phyloP scores from a whole-genome alignment of 2,113 vertebrate genomes.

The Syngnathus typhle region DNA sequence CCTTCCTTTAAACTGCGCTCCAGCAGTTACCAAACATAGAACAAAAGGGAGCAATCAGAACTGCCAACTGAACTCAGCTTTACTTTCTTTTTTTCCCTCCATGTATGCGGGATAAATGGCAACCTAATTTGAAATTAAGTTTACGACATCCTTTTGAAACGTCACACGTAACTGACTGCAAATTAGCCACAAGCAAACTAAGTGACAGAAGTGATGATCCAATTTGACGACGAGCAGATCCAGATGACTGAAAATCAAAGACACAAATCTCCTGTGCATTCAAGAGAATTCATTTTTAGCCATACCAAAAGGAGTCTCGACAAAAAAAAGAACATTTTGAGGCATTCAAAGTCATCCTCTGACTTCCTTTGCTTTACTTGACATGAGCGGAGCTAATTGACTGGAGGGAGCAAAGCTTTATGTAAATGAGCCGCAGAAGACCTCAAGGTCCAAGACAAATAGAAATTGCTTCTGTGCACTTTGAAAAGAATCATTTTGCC shows the following conservation, averaged over 20 bases:
- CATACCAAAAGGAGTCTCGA: neutral
- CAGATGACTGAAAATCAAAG: neutral
- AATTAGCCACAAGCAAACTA: too few species aligned
- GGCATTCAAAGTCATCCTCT: slow-evolving; percentile 26
- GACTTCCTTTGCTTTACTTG: slow-evolving; percentile 21
- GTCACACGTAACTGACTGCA: too few species aligned
- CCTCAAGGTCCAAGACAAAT: neutral
- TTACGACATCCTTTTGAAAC: neutral
- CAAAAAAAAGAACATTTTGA: slow-evolving; percentile 8
- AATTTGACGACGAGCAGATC: too few species aligned
- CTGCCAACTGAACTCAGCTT: neutral
- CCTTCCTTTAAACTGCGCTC: neutral
- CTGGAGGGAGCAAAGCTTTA: slow-evolving; percentile 15
- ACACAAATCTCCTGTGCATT: neutral
- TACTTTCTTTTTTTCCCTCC: neutral
- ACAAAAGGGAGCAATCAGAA: neutral
- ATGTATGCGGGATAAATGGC: neutral
- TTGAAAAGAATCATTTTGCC: neutral
- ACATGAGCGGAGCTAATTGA: slow-evolving; percentile 29
- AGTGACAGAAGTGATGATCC: too few species aligned
- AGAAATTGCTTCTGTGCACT: neutral
- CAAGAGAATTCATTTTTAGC: neutral
- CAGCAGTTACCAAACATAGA: neutral
- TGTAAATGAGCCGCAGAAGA: slow-evolving; percentile 11
- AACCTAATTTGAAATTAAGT: neutral